A percentile compares a stretch with the other conserved stretches of the same genome.
phyloP scores from a whole-genome alignment of 1,140 invertebrate genomes.

The Drosophila micromelanica region DNA sequence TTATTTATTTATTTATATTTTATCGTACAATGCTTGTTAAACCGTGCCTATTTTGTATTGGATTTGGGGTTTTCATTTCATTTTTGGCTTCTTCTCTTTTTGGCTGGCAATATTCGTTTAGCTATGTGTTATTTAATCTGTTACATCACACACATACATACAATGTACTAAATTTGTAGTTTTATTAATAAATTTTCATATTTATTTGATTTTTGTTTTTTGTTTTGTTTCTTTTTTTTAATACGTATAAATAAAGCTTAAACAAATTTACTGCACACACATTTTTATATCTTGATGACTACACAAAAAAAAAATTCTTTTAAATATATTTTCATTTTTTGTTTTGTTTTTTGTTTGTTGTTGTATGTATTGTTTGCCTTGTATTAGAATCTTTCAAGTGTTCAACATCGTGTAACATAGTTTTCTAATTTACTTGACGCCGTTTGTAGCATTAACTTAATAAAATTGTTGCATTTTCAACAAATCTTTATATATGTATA shows the following conservation, averaged over 20 bases:
- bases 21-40: conserved; percentile 38
- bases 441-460: conserved; percentile 49
- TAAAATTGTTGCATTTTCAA: conserved; percentile 55
- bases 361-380: conserved; percentile 35
- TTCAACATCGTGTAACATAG: conserved; percentile 72
- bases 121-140: conserved; percentile 35
- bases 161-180: conserved; percentile 46
- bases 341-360: conserved; percentile 22
- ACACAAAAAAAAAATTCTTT: conserved; percentile 65
- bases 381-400: conserved; percentile 69
- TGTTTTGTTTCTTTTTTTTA: conserved; percentile 38
- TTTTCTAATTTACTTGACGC: conserved; percentile 55
- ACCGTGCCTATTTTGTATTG: conserved; percentile 38
- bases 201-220: conserved; percentile 51
- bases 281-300: conserved; percentile 64
- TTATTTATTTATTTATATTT: conserved; percentile 36
- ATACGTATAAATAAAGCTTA: conserved; percentile 81
- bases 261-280: conserved; percentile 80
- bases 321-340: conserved; percentile 38
- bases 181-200: conserved; percentile 47
- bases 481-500: conserved; percentile 20
- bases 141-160: conserved; percentile 48
- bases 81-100: conserved; percentile 1
- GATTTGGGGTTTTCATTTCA: conserved; percentile 1
- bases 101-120: conserved; percentile 32